phyloP scores from a whole-genome alignment of 1,140 invertebrate species.

The Contarinia nasturtii region DNA sequence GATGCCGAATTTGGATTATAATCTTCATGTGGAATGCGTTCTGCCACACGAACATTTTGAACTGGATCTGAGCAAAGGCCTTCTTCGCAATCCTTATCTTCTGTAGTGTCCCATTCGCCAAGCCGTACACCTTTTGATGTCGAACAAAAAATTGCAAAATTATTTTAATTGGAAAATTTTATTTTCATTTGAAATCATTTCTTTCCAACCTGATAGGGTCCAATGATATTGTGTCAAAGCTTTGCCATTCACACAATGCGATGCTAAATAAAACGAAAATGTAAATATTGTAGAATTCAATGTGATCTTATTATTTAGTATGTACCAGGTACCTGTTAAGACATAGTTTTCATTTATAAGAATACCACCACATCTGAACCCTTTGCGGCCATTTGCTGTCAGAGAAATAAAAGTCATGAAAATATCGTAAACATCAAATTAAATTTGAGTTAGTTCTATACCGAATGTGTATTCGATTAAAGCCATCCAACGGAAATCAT shows the following conservation, averaged over 20 bases:
- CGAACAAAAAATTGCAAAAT: background rate
- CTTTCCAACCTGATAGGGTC: no score
- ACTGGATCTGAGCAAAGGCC: conserved; percentile 26
- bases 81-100: conserved; percentile 32
- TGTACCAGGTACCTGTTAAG: conserved; percentile 8
- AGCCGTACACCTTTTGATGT: conserved; percentile 30
- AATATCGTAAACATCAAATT: no score
- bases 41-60: no score
- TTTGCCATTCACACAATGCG: no score
- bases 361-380: conserved; percentile 39
- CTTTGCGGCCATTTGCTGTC: background rate
- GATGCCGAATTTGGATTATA: conserved; percentile 30
- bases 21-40: conserved; percentile 34
- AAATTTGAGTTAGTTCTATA: background rate
- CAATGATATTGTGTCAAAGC: background rate
- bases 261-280: no score
- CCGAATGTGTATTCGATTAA: conserved; percentile 29
- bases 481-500: conserved; percentile 44
- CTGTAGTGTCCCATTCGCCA: conserved; percentile 38
- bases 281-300: no score
- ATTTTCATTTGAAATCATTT: no score
- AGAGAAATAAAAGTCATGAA: no score
- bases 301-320: no score
- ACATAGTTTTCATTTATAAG: conserved; percentile 45
- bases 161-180: no score